Percentiles rank a stretch among this genome's conserved stretches.
These are phyloP conservation scores for Upupa epops DNA, from an alignment of 2,113 vertebrate genomes.

Conservation along the genomic window DNA sequence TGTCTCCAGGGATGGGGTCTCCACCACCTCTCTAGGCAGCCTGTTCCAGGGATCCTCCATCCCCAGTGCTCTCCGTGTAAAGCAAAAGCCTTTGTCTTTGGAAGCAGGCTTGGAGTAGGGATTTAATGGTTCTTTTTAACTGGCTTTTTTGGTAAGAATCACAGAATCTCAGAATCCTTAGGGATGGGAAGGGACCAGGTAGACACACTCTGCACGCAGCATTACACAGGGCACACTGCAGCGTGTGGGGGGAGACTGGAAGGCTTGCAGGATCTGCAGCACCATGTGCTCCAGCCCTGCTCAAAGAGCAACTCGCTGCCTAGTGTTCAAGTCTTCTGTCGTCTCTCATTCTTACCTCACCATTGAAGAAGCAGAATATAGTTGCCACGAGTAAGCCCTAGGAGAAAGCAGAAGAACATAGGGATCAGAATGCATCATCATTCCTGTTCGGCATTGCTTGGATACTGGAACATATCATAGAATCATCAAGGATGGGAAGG, in stretches of 20 bases:
- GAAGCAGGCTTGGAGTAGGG: no score
- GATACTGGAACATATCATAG: no score
- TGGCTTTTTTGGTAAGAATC: no score
- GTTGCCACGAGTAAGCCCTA: slow-evolving; percentile 95
- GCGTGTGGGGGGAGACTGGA: not conserved
- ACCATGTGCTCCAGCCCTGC: not conserved
- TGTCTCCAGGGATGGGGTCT: no score
- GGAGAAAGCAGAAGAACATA: slow-evolving; percentile 12
- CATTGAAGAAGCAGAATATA: slow-evolving; percentile 99
- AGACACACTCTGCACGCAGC: not conserved
- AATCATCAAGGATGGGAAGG: no score
- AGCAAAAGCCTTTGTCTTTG: no score
- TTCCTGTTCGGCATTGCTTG: not conserved
- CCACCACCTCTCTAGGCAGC: no score
- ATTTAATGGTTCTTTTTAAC: no score
- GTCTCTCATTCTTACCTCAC: slow-evolving; percentile 81
- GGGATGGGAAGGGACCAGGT: no score
- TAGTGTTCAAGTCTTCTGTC: not conserved
- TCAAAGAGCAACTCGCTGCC: not conserved
- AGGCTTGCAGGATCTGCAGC: not conserved
- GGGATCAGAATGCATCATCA: not conserved
- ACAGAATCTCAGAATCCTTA: no score
- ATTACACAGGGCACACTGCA: not conserved
- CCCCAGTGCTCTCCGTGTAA: no score
- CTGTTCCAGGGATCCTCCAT: no score